Evolutionary conservation across 2,888 invertebrate species (phyloP).

Genomic region (Parapristionchus giblindavisi): DNA sequence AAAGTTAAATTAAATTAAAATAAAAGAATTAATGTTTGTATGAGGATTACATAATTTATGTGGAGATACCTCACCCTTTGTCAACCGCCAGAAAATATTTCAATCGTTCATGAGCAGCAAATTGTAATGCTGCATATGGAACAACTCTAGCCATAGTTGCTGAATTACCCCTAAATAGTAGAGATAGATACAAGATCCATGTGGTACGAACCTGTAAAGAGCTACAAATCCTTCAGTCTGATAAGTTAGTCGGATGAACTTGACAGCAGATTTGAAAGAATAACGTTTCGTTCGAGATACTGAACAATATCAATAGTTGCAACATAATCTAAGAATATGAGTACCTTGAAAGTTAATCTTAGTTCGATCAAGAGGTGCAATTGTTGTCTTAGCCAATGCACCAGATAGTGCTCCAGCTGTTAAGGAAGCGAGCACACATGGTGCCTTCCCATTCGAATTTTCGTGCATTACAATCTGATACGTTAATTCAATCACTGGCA

Average conservation of each 20-base stretch:
- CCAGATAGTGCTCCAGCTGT: constrained; percentile 92
- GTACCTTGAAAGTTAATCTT: constrained; percentile 92
- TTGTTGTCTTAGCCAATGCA: constrained; percentile 89
- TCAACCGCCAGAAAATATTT: constrained; percentile 78
- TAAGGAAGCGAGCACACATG: constrained; percentile 78
- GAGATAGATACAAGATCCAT: not conserved
- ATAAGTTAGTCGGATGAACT: constrained; percentile 76
- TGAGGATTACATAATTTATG: not conserved
- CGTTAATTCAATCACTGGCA: not conserved
- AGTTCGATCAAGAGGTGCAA: constrained; percentile 94
- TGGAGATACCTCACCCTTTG: constrained; percentile 41
- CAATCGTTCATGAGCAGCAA: constrained; percentile 97
- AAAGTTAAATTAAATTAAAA: constrained; percentile 41
- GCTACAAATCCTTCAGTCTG: constrained; percentile 83
- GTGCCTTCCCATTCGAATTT: constrained; percentile 28
- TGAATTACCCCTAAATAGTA: constrained; percentile 90
- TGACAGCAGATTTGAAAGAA: constrained; percentile 72
- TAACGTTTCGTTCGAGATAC: constrained; percentile 71
- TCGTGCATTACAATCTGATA: constrained; percentile 18
- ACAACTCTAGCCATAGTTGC: constrained; percentile 96
- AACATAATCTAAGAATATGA: not conserved
- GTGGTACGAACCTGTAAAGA: constrained; percentile 71
- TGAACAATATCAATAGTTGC: constrained; percentile 40
- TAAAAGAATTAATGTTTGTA: too few species aligned
- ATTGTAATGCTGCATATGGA: constrained; percentile 97